Conservation (phyloP, 1,140 invertebrate genomes). For the Maniola jurtina region DNA sequence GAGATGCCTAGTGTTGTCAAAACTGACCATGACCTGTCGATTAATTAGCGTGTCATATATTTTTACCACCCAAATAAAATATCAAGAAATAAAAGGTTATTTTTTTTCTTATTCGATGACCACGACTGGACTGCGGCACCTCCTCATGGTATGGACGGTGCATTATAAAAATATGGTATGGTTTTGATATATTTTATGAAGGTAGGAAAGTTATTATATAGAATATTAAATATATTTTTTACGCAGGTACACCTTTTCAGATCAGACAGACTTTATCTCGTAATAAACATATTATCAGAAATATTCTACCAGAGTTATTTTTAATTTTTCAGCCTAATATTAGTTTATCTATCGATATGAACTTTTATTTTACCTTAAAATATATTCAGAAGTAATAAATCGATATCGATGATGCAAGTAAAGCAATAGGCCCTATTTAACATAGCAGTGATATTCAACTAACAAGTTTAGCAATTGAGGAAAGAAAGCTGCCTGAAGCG, state of each 20-base stretch:
- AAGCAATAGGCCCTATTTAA: conserved; percentile 53
- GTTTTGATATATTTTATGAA: too few relatives aligned
- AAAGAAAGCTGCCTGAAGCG: conserved; percentile 74
- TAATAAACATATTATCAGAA: too few relatives aligned
- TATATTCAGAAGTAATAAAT: conserved; percentile 30
- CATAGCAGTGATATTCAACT: conserved; percentile 69
- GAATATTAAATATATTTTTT: too few relatives aligned
- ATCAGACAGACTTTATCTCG: too few relatives aligned
- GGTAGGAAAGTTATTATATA: too few relatives aligned
- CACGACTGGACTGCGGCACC: too few relatives aligned
- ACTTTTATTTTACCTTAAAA: background rate
- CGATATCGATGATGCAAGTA: conserved; percentile 54
- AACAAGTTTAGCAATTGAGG: conserved; percentile 75
- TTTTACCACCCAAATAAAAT: background rate
- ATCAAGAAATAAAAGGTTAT: background rate
- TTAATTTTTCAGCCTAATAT: background rate
- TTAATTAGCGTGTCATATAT: background rate
- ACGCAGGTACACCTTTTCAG: too few relatives aligned
- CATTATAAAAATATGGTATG: too few relatives aligned
- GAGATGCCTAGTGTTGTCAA: conserved; percentile 27
- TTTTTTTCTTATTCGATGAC: background rate
- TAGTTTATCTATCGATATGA: background rate
- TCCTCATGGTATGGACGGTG: too few relatives aligned
- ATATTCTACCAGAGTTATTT: too few relatives aligned
- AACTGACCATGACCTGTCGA: conserved; percentile 12